These are phyloP conservation scores for Atherinosoma microstoma DNA, from an alignment of 2,797 vertebrate genomes.

Conservation along the genomic window DNA sequence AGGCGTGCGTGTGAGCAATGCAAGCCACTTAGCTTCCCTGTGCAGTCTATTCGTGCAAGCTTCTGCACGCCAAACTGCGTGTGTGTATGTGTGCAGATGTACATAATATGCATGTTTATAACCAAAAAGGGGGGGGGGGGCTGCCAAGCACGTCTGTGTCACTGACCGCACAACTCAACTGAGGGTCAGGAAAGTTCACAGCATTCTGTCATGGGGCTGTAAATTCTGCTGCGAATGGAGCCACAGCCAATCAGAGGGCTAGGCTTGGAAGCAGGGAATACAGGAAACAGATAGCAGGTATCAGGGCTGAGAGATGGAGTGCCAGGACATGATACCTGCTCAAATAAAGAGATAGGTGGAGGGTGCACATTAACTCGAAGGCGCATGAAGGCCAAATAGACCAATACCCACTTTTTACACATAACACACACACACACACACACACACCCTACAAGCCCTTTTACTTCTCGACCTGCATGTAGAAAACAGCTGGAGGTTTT, in stretches of 20 bases:
- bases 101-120: slow-evolving; percentile 57
- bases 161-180: slow-evolving; percentile 77
- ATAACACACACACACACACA: too few relatives aligned
- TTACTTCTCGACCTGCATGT: slow-evolving; percentile 19
- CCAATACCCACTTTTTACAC: not conserved
- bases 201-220: slow-evolving; percentile 62
- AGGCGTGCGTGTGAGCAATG: slow-evolving; percentile 74
- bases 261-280: slow-evolving; percentile 27
- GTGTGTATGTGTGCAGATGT: slow-evolving; percentile 43
- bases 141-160: slow-evolving; percentile 77
- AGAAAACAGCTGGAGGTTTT: slow-evolving; percentile 56
- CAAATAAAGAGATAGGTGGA: slow-evolving; percentile 34
- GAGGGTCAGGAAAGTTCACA: slow-evolving; percentile 82
- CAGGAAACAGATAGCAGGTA: slow-evolving; percentile 67
- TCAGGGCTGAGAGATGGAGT: slow-evolving; percentile 31
- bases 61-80: slow-evolving; percentile 61
- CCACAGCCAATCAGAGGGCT: slow-evolving; percentile 52
- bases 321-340: slow-evolving; percentile 32
- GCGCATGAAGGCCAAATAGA: slow-evolving; percentile 11
- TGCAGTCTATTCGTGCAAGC: slow-evolving; percentile 68
- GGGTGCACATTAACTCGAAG: slow-evolving; percentile 31
- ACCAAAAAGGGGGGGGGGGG: slow-evolving; percentile 49
- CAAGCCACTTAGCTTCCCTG: slow-evolving; percentile 71
- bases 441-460: not conserved
- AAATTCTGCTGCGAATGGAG: slow-evolving; percentile 62